Base-by-base conservation (phyloP, 1,140 invertebrate genomes). In the Chionoecetes opilio region DNA sequence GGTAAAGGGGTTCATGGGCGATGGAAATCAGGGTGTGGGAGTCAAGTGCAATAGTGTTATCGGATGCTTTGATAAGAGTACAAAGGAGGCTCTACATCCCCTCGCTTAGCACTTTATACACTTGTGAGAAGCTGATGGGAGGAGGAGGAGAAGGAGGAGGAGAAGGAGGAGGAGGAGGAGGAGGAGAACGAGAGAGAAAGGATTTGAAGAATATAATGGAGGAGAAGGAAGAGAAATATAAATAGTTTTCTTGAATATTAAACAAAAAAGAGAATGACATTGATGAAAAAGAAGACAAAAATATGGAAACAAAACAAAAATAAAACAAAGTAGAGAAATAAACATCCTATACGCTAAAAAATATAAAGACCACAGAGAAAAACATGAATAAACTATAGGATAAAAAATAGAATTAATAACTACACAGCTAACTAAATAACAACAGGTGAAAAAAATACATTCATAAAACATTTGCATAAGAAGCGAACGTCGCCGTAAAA, bases 81-180 rank as follows among this genome's bases (percentile, higher is more conserved):
- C 82, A 86, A 87, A 93, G 32, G 53, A 82, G 82, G 37, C 41
- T 63, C 87, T 32, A 82, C 37, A 41, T 14, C 38, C 31, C 38
- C 37, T 41, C 38, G 92, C 92, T 92, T 92, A 92, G 91, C 63
- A 92, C 91, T 92, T 84, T 92, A 84, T 92, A 37, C 91, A 38
- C 34, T 75, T 92, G 53, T 29, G 8, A 34, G 41, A 75, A n/a
- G 14, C 89, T 75, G 29, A 41, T 31, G 14, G 21, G 11, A 35
- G 37, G 37, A 82, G 53, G 32, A 53, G 31, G 29, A 35, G 29
- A 26, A 35, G 35, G 75, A 38, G 91, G 75, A 75, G 63, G 38
- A 84, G 26, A 26, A 32, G 31, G 41, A 37, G 87, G 41, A 89
- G 37, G 87, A 38, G 87, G 41, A 41, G 41, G 88, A 75, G 63